Percentiles rank a stretch among this genome's conserved stretches.
phyloP scores from a whole-genome alignment of 2,888 invertebrate genomes.

The Mermis nigrescens region DNA sequence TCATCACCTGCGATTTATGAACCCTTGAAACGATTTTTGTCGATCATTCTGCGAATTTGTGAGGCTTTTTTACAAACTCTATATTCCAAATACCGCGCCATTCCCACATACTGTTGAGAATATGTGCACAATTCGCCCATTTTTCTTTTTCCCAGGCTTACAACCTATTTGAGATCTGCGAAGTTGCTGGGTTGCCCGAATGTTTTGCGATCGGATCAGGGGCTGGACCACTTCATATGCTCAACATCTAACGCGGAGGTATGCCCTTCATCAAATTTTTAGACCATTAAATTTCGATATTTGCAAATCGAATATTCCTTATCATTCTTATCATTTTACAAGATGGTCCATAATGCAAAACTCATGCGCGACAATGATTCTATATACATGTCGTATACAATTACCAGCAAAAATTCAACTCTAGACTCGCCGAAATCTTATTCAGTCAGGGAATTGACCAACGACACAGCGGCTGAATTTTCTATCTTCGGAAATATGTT shows the following conservation, averaged over 20 bases:
- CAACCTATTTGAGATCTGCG: not conserved
- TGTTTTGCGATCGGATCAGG: slow-evolving; percentile 67
- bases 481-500: slow-evolving; percentile 47
- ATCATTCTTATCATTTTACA: not conserved
- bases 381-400: not conserved
- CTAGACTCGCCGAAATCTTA: not conserved
- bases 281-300: not conserved
- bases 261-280: no score
- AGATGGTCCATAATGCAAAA: not conserved
- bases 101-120: no score
- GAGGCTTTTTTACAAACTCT: no score
- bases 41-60: no score
- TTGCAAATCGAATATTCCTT: not conserved
- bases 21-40: no score
- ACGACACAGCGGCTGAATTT: slow-evolving; percentile 40
- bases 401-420: not conserved
- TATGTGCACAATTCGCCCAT: no score
- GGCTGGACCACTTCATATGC: slow-evolving; percentile 65
- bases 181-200: slow-evolving; percentile 31
- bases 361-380: slow-evolving; percentile 15
- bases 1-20: no score
- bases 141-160: slow-evolving; percentile 6
- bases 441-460: not conserved
- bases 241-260: slow-evolving; percentile 70
- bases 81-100: no score